These are phyloP conservation scores for Arvicanthis niloticus DNA, from an alignment of 2,113 vertebrate genomes.

Conservation along the genomic window DNA sequence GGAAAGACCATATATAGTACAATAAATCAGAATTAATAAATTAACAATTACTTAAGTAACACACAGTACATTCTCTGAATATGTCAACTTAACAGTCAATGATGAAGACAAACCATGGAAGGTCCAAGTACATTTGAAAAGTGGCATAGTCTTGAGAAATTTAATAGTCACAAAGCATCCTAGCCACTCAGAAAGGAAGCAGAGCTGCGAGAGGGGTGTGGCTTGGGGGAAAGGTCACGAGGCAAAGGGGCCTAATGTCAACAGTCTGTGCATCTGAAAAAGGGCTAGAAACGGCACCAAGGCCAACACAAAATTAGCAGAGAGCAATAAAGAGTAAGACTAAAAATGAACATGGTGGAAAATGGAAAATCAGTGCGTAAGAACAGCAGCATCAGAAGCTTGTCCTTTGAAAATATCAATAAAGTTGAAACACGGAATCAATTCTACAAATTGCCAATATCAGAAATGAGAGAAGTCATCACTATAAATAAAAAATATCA, in stretches of 20 bases:
- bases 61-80: neutral
- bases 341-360: neutral
- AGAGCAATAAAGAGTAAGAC: neutral
- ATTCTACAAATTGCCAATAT: conserved; percentile 8
- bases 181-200: neutral
- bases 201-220: too few relatives aligned
- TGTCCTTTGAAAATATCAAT: conserved; percentile 25
- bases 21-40: conserved; percentile 36
- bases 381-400: neutral
- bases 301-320: neutral
- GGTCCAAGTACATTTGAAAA: conserved; percentile 36
- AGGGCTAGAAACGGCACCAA: neutral
- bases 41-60: conserved; percentile 13
- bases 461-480: neutral
- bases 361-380: neutral
- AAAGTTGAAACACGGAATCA: neutral
- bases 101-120: neutral
- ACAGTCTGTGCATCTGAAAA: neutral
- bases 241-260: neutral
- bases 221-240: neutral
- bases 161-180: neutral
- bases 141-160: conserved; percentile 11
- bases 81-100: neutral
- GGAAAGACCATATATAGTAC: neutral
- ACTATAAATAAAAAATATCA: neutral